These are phyloP conservation scores for Cephus cinctus DNA, from an alignment of 1,140 invertebrate species.

Conservation along the genomic window DNA sequence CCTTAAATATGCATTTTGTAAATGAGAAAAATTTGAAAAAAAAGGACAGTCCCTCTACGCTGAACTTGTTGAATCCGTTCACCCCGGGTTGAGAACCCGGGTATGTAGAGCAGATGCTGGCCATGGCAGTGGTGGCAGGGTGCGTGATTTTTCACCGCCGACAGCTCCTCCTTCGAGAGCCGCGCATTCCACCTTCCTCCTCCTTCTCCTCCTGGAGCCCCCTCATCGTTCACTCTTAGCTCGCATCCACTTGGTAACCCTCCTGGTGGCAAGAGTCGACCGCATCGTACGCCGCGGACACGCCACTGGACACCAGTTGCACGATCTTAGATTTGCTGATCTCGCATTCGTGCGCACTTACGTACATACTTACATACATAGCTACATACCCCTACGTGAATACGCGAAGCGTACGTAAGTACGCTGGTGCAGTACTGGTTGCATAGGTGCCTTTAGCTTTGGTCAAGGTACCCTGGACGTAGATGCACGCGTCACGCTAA, in stretches of 20 bases:
- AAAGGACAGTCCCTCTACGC: too few species aligned
- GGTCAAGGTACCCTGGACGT: too few species aligned
- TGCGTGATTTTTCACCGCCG: conserved; percentile 49
- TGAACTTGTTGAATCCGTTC: too few species aligned
- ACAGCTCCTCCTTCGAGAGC: conserved; percentile 45
- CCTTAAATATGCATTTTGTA: too few species aligned
- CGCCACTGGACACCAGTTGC: conserved; percentile 38
- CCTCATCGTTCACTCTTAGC: conserved; percentile 29
- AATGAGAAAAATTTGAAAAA: too few species aligned
- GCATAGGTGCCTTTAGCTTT: too few species aligned
- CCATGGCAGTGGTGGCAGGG: conserved; percentile 32
- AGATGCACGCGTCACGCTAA: too few species aligned
- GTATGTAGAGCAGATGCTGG: conserved; percentile 50
- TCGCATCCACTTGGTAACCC: conserved; percentile 16
- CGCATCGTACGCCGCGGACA: conserved; percentile 28
- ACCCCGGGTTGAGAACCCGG: conserved; percentile 46
- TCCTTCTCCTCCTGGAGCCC: conserved; percentile 13
- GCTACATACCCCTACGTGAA: too few species aligned
- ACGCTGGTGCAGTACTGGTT: too few species aligned
- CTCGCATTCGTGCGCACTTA: conserved; percentile 29
- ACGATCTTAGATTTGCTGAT: conserved; percentile 42
- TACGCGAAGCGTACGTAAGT: too few species aligned
- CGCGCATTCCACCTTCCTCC: conserved; percentile 26
- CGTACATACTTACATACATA: too few species aligned
- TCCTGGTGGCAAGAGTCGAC: conserved; percentile 14